A percentile compares a stretch with the other conserved stretches of the same genome.
Conservation (phyloP, 2,888 invertebrate genomes). For the Nomada flava region DNA sequence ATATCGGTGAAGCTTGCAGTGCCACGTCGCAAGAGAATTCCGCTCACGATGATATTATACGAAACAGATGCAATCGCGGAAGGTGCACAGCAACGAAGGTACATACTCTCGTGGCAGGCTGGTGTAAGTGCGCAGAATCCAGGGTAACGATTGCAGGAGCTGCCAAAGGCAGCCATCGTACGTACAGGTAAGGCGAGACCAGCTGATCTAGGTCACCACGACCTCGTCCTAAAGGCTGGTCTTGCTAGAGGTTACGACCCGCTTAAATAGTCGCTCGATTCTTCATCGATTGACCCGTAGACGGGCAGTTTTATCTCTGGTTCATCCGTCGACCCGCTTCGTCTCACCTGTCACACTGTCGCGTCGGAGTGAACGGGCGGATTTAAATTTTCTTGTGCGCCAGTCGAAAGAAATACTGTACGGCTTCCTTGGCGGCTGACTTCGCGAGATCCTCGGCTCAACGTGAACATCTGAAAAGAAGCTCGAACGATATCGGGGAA, state of each 20-base stretch:
- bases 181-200: conserved; percentile 76
- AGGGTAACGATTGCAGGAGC: conserved; percentile 83
- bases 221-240: conserved; percentile 80
- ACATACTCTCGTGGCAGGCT: conserved; percentile 33
- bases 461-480: conserved; percentile 19
- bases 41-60: not conserved
- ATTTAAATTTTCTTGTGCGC: conserved; percentile 3
- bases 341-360: not conserved
- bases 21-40: not conserved
- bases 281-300: conserved; percentile 70
- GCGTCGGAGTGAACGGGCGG: not conserved
- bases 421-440: conserved; percentile 9
- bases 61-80: not conserved
- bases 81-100: conserved; percentile 53
- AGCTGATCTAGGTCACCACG: conserved; percentile 80
- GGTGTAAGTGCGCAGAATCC: conserved; percentile 82
- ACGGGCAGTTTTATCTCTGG: conserved; percentile 46
- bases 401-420: not conserved
- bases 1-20: not conserved
- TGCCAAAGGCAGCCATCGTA: conserved; percentile 70
- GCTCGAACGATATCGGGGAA: conserved; percentile 10
- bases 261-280: conserved; percentile 78
- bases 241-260: conserved; percentile 80
- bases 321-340: conserved; percentile 10
- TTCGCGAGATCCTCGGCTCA: not conserved